Evolutionary conservation across 1,140 invertebrate species (phyloP), one percentile per base, ranked within the genome.

Genomic region (Micrasema minimum): DNA sequence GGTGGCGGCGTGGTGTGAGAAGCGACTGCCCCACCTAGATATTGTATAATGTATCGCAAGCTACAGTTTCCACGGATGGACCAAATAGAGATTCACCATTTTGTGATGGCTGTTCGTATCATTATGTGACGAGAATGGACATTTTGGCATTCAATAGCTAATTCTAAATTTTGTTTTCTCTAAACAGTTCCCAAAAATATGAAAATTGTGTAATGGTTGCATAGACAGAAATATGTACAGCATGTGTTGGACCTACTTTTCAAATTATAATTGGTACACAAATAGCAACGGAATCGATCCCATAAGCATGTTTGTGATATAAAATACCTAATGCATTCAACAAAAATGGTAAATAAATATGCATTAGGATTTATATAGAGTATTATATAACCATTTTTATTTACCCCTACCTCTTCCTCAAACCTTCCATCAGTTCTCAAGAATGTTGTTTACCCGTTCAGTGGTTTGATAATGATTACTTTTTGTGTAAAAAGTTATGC

Each of bases 321-420:
- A 53, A 67, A 57, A 66, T 71, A 75, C 69, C 73, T 75, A 74
- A 75, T 75, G 73, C 69, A 71, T 69, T 65, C 51, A 26, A 45
- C 16, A 71, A 46, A 72, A 64, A 64, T 10, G 48, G 16, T 50
- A 45, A 74, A 68, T 74, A 74, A 75, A 75, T 66, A 38, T 71
- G 73, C 73, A 65, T 75, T 75, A 72, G 73, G 73, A 71, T 75
- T 75, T 75, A 71, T 75, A 75, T 71, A 71, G n/a, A n/a, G 69
- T 71, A 75, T 48, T 23, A 46, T 22, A 46, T 59, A 46, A 18
- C 59, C 18, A 20, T 59, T 37, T 59, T 53, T 48, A 48, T 48
- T 48, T 48, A 7, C 16, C 46, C 46, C 11, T 48, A 20, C 26
- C 26, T 45, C 0, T 45, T 7, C 43, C n/a, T 48, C n/a, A 16